Base-by-base conservation (phyloP, 1,140 invertebrate species). In the Diprion similis region DNA sequence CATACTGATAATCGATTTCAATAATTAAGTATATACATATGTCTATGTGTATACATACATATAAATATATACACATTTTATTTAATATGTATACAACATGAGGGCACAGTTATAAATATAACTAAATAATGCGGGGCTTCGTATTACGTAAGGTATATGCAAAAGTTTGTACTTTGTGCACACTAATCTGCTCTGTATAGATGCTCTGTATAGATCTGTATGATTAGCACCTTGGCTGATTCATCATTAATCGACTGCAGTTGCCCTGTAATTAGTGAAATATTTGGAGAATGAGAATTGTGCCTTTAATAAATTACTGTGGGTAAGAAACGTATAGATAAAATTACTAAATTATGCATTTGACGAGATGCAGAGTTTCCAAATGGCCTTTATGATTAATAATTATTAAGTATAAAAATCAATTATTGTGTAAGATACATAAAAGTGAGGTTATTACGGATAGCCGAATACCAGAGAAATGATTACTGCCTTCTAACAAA, bases 311-410 rank as follows among this genome's bases (percentile, higher is more conserved):
- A 72, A 68, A 75, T 70, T 71, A 70, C 46, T 77, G 72, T 79
- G 72, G 66, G 72, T 72, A 77, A 76, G 77, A 76, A 17, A 66
- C 37, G 71, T 73, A 18, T 77, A 77, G 75, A 19, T 78, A 70
- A 74, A 81, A 78, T 70, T 76, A 78, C 80, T 78, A 78, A 81
- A 81, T 80, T 75, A 75, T 78, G 72, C 72, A 59, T 78, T 59
- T 73, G 64, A 59, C 74, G 67, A 76, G 76, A 75, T 78, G 74
- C 78, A 78, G 68, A 71, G 74, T 76, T 79, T 79, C 77, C 76
- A 76, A 79, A 77, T 77, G 77, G 77, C 77, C 78, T 74, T 76
- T 66, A 76, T 59, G 51, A 59, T 59, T 59, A 59, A 59, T 59
- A 59, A 7, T 59, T 59, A 59, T 7, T 59, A 59, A 59, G 51